Evolutionary conservation across 2,888 invertebrate species (phyloP), one percentile per base, ranked within the genome.

Genomic region (Ormyrus rosae): DNA sequence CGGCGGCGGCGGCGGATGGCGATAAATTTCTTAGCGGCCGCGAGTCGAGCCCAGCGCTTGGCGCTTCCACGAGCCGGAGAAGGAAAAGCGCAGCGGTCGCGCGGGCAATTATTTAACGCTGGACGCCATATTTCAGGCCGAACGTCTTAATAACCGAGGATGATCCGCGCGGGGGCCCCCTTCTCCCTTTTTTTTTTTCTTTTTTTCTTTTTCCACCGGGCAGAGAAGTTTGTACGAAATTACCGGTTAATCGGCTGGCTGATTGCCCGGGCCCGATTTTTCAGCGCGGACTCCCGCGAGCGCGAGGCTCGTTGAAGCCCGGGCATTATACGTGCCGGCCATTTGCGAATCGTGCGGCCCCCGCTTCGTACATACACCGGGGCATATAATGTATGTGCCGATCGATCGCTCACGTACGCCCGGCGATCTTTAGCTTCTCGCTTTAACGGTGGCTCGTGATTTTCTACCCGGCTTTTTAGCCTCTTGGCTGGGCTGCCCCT

Each of bases 61-160:
- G 0, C 53, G 68, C 68, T 68, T 55, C 61, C 71, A 60, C 48
- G 58, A 46, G 58, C 46, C 53, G 51, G 55, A 45, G 13, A 60
- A 56, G 61, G 56, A 58, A 60, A 34, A 58, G 55, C 34, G 34
- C 34, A 34, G 34, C 34, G 58, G 73, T 68, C 61, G 50, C 56
- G 63, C 58, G 34, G 19, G 87, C 88, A 88, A 89, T 89, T 89
- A 89, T 88, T 89, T 85, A 86, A 56, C 84, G 83, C 87, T 87
- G 87, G 87, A 88, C 87, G 87, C 86, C 84, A 87, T 89, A 89
- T 88, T 88, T 89, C 87, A 88, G 86, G 83, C 86, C 82, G 85
- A 88, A 89, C 88, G 85, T 89, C 89, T 89, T 89, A 89, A 89
- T 89, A 89, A 88, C 86, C 85, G 86, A 83, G 87, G 85, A 84